A percentile compares a stretch with the other conserved stretches of the same genome.
phyloP scores from a whole-genome alignment of 2,888 invertebrate species.

The Pyralis farinalis region DNA sequence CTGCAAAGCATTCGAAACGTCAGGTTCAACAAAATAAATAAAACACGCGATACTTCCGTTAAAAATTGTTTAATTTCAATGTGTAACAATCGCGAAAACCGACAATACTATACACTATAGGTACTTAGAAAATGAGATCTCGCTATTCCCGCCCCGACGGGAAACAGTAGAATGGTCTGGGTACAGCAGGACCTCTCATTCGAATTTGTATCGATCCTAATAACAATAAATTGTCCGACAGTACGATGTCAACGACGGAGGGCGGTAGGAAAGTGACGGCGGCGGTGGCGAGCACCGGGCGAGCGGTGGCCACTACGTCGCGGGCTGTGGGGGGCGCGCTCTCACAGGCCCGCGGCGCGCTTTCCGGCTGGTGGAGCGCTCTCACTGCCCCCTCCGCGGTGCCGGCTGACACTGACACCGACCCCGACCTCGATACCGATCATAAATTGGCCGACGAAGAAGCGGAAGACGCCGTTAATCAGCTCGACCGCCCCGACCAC shows the following conservation, averaged over 20 bases:
- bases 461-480: slow-evolving; percentile 33
- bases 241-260: slow-evolving; percentile 97
- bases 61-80: too few relatives aligned
- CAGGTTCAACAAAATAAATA: too few relatives aligned
- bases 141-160: too few relatives aligned
- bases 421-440: slow-evolving; percentile 20
- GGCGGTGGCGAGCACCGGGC: slow-evolving; percentile 94
- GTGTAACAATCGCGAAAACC: too few relatives aligned
- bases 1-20: too few relatives aligned
- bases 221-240: slow-evolving; percentile 50
- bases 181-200: too few relatives aligned
- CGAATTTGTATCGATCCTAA: too few relatives aligned
- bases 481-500: slow-evolving; percentile 15
- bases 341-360: slow-evolving; percentile 93
- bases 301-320: slow-evolving; percentile 87
- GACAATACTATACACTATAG: too few relatives aligned
- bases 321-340: slow-evolving; percentile 87
- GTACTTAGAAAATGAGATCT: too few relatives aligned
- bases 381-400: slow-evolving; percentile 46
- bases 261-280: slow-evolving; percentile 96
- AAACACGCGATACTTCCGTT: too few relatives aligned
- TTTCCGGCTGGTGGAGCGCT: slow-evolving; percentile 92
- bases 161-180: too few relatives aligned
- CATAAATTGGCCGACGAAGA: slow-evolving; percentile 18
- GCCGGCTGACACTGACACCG: slow-evolving; percentile 12